Base-by-base conservation (phyloP, 2,888 invertebrate genomes). In the Cloeon dipterum region DNA sequence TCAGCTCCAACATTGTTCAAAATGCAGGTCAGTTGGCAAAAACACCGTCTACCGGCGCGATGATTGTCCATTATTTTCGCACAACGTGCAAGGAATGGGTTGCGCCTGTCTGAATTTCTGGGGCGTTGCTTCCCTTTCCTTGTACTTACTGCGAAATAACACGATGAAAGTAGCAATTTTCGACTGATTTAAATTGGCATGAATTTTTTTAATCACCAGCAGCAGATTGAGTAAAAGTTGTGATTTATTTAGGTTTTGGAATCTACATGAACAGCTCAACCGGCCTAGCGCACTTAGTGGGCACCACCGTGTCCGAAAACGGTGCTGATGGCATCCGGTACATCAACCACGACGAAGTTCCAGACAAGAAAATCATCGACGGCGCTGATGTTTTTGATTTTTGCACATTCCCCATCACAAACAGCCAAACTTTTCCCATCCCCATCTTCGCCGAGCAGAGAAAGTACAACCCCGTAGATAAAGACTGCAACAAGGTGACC, bases 301-400 rank as follows among this genome's bases (percentile, higher is more conserved):
- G 74, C 44, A 81, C 85, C 47, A 61, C 67, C 33, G 65, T 93
- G 11, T 68, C 70, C 43, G 76, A 79, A 46, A 94, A 93, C 55
- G 83, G 78, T 4, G 89, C 76, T 1, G 91, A 93, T 55, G 93
- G 93, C 19, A 61, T 94, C 37, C 75, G 81, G 54, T 89, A 81
- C 53, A 70, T 83, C 13, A 75, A 77, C 37, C 76, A 81, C 47
- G 82, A 86, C 56, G 68, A 75, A 11, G 42, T 45, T 25, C 71
- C 76, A 4, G 74, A 79, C 44, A 74, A 77, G 49, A 68, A 70
- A 46, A 29, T 29, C 13, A 64, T 71, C 34, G 78, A 82, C 55
- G 65, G 77, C 39, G 69, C 70, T 36, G 74, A 77, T 46, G 70
- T 81, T 45, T 74, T 72, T 45, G 86, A 88, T 52, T 71, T 89